phyloP scores from a whole-genome alignment of 53 echinoderm and acorn worm genomes.

The Glandiceps talaboti region DNA sequence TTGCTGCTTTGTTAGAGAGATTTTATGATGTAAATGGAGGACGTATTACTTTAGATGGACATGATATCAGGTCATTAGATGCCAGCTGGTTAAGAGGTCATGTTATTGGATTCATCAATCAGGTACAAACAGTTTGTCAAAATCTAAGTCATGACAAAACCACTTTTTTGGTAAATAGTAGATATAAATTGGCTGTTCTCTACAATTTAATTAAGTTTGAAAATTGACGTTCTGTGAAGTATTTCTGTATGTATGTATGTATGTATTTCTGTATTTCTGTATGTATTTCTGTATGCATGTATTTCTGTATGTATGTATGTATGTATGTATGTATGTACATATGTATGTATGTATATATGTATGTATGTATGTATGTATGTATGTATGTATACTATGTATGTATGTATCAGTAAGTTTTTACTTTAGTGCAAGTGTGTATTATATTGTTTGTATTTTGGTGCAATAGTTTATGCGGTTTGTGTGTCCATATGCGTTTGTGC shows the following conservation, averaged over 20 bases:
- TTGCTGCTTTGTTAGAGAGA: conserved; percentile 61
- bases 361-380: not conserved
- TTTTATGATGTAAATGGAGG: conserved; percentile 79
- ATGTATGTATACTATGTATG: not conserved
- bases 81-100: conserved; percentile 74
- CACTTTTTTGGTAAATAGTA: too few relatives aligned
- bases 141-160: too few relatives aligned
- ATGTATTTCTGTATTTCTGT: not conserved
- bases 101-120: conserved; percentile 91
- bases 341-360: not conserved
- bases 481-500: too few relatives aligned
- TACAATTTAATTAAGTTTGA: too few relatives aligned
- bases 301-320: not conserved
- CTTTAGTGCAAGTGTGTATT: not conserved
- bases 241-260: not conserved
- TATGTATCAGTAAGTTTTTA: not conserved
- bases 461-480: too few relatives aligned
- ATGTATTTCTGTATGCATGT: not conserved
- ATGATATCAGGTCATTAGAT: conserved; percentile 55
- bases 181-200: too few relatives aligned
- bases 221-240: too few relatives aligned
- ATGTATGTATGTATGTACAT: not conserved
- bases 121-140: too few relatives aligned
- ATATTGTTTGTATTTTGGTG: too few relatives aligned
- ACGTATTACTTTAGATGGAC: conserved; percentile 61